Base-by-base conservation (phyloP, 2,888 invertebrate species). In the Lomographa bimaculata region DNA sequence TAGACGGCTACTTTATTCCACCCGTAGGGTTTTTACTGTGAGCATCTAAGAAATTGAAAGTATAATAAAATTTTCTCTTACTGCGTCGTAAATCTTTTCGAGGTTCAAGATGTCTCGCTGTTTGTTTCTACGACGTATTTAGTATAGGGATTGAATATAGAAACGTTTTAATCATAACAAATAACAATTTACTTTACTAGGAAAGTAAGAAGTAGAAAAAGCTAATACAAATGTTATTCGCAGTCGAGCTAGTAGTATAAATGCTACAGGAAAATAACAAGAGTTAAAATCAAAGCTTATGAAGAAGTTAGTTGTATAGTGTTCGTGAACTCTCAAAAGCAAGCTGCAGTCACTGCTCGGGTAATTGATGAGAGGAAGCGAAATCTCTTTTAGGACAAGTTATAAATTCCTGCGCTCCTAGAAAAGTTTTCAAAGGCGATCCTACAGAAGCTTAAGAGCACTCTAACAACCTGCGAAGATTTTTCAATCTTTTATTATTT, bases 51-150 rank as follows among this genome's bases (percentile, higher is more conserved):
- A 71, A 71, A 80, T 75, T 73, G 73, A 74, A 73, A 73, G 72
- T 69, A 69, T 71, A 75, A 79, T 78, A 74, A 76, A 76, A 32
- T 63, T 64, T 71, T 71, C 64, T 64, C 55, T 54, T 57, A 59
- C 66, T 65, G 58, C 66, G 60, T 71, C 74, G 72, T 78, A 77
- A 79, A 81, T 79, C 75, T 75, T n/a, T 71, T 69, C 57, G 52
- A 54, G 57, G 57, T 62, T 26, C 32, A 37, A 59, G 64, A 61
- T 69, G 70, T 69, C 61, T 64, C 63, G 54, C 54, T 61, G 64
- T 71, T 72, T 78, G 68, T 75, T 69, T 64, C 60, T 38, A 45
- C 41, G 24, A 35, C 20, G 25, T 29, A 33, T 33, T 42, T 45
- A 24, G 24, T 56, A 53, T 52, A 44, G 40, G 44, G 50, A 56